Evolutionary conservation across 2,888 invertebrate species (phyloP).

Genomic region (Tachina lurida): DNA sequence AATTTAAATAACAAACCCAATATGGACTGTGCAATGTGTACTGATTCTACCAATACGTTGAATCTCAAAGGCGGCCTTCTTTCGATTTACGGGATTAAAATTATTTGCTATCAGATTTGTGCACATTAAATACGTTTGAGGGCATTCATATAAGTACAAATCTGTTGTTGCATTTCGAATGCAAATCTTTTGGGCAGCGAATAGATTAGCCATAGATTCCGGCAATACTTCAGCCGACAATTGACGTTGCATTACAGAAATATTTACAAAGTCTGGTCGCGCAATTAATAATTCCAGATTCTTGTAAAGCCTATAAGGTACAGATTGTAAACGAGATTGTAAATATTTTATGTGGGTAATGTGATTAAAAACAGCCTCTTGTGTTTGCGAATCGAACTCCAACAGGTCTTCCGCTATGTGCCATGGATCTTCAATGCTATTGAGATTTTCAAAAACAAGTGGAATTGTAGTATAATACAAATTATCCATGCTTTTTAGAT

Average conservation of each 20-base stretch:
- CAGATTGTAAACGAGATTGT: background rate
- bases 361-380: slow-evolving; percentile 30
- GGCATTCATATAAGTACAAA: slow-evolving; percentile 76
- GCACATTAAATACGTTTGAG: slow-evolving; percentile 77
- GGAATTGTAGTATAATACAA: slow-evolving; percentile 31
- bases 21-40: slow-evolving; percentile 75
- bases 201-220: slow-evolving; percentile 72
- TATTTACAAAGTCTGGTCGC: slow-evolving; percentile 23
- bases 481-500: slow-evolving; percentile 7
- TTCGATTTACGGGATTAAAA: slow-evolving; percentile 69
- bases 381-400: slow-evolving; percentile 14
- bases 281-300: slow-evolving; percentile 31
- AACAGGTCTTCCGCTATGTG: slow-evolving; percentile 34
- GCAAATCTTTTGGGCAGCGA: slow-evolving; percentile 75
- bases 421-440: slow-evolving; percentile 29
- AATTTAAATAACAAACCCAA: slow-evolving; percentile 75
- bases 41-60: slow-evolving; percentile 65
- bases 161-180: slow-evolving; percentile 74
- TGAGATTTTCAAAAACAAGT: slow-evolving; percentile 17
- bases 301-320: slow-evolving; percentile 5
- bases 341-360: slow-evolving; percentile 22
- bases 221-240: slow-evolving; percentile 67
- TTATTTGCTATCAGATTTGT: slow-evolving; percentile 65
- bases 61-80: slow-evolving; percentile 74
- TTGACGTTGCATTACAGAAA: slow-evolving; percentile 11